Evolutionary conservation across 2,888 invertebrate genomes (phyloP), one percentile per base, ranked within the genome.

Genomic region (Heliconius charithonia): DNA sequence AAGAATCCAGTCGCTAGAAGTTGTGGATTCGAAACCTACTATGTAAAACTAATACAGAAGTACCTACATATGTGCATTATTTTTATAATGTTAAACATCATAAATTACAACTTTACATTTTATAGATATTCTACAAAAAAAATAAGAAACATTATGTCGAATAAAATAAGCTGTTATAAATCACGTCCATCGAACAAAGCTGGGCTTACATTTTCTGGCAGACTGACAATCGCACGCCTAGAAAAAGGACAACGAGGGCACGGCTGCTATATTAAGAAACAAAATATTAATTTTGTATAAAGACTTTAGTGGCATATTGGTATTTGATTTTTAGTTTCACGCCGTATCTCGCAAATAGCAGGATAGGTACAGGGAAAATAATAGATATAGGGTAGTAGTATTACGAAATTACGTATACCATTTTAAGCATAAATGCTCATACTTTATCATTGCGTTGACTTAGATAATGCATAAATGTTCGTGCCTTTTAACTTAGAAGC

Each of bases 191-290:
- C 27, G 25, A 63, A 25, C 59, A 63, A 63, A 27, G 62, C 62
- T 63, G 62, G 62, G 62, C 62, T 63, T 63, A 63, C 25, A 63
- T 63, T 63, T 63, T 63, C 62, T 63, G 62, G 62, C 62, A 63
- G 25, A 63, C 25, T 63, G 62, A 13, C 62, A 25, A 63, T 25
- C 13, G 62, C 27, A 63, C 62, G 13, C 62, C 62, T 25, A 63
- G 62, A 16, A 63, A 63, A 63, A 63, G 62, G 62, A 63, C 62
- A 63, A 25, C 25, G 16, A 13, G 13, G 13, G 62, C 25, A 27
- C 13, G 13, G 25, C 10, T 62, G 13, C 62, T 63, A 25, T 27
- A 27, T 10, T 13, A 63, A 2, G 25, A 13, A 63, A 27, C 13
- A 63, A 63, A 63, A 63, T 25, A 25, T 25, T 27, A 63, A 25